Evolutionary conservation across 1,140 invertebrate genomes (phyloP).

Genomic region (Schlechtendalia chinensis): DNA sequence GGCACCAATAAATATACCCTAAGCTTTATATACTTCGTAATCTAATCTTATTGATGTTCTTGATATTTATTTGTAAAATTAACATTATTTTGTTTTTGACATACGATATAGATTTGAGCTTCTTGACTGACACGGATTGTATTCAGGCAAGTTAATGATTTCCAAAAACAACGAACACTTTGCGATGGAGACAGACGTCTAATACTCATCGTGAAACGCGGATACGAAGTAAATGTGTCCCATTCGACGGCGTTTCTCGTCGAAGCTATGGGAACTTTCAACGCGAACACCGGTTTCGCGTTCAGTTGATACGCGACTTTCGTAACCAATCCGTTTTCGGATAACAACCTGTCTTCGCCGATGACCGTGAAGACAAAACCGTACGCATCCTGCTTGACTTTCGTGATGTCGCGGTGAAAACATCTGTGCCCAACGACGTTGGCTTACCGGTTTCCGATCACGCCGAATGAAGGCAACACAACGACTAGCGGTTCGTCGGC

Average conservation of each 20-base stretch:
- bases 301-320: constrained; percentile 76
- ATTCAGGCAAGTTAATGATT: too few species aligned
- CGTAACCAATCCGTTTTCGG: constrained; percentile 71
- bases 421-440: constrained; percentile 77
- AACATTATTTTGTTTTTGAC: too few species aligned
- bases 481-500: constrained; percentile 68
- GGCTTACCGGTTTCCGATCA: constrained; percentile 70
- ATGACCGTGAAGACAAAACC: constrained; percentile 22
- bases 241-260: constrained; percentile 85
- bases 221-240: constrained; percentile 92
- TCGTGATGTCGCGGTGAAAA: constrained; percentile 70
- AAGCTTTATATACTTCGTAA: too few species aligned
- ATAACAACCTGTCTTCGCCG: constrained; percentile 58
- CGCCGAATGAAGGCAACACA: constrained; percentile 69
- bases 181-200: too few species aligned
- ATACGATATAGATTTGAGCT: too few species aligned
- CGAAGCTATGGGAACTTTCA: constrained; percentile 83
- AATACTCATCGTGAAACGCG: too few species aligned
- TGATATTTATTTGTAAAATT: too few species aligned
- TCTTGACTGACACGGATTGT: too few species aligned
- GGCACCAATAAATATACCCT: too few species aligned
- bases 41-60: too few species aligned
- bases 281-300: constrained; percentile 65
- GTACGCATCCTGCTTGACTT: constrained; percentile 74
- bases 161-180: too few species aligned